Percentiles rank a stretch among this genome's conserved stretches.
phyloP scores from a whole-genome alignment of 2,797 vertebrate species.

The Enteromius fasciolatus region DNA sequence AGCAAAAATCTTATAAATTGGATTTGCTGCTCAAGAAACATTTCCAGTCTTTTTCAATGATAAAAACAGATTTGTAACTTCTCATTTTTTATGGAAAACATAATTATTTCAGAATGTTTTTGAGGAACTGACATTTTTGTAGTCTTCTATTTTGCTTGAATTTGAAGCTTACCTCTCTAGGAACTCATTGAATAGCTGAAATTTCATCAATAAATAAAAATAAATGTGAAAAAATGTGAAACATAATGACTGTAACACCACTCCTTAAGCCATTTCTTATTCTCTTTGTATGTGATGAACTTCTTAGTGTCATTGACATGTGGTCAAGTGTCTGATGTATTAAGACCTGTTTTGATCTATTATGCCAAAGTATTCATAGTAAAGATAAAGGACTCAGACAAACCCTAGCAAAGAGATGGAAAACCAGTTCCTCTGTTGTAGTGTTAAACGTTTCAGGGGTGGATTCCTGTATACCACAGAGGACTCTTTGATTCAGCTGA shows the following conservation, averaged over 20 bases:
- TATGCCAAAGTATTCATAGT: conserved; percentile 20
- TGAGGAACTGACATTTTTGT: not conserved
- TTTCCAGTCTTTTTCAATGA: not conserved
- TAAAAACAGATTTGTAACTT: not conserved
- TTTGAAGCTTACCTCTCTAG: not conserved
- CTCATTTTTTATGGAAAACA: not conserved
- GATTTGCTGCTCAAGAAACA: not conserved
- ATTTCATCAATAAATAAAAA: not conserved
- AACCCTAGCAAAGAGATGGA: conserved; percentile 26
- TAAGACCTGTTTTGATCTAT: conserved; percentile 23
- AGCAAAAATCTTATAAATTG: no score
- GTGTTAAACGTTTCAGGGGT: not conserved
- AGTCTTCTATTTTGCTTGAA: not conserved
- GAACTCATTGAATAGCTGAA: not conserved
- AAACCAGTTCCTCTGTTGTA: conserved; percentile 48
- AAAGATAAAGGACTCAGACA: conserved; percentile 20
- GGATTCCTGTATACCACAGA: conserved; percentile 42
- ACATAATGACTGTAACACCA: not conserved
- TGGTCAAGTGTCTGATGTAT: conserved; percentile 20
- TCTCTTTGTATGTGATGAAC: conserved; percentile 10
- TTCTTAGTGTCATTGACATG: conserved; percentile 28
- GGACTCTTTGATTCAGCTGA: conserved; percentile 40
- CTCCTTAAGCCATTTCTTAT: not conserved
- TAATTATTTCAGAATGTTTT: not conserved
- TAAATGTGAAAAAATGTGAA: not conserved